phyloP scores from a whole-genome alignment of 2,797 vertebrate genomes.

The Alca torda region DNA sequence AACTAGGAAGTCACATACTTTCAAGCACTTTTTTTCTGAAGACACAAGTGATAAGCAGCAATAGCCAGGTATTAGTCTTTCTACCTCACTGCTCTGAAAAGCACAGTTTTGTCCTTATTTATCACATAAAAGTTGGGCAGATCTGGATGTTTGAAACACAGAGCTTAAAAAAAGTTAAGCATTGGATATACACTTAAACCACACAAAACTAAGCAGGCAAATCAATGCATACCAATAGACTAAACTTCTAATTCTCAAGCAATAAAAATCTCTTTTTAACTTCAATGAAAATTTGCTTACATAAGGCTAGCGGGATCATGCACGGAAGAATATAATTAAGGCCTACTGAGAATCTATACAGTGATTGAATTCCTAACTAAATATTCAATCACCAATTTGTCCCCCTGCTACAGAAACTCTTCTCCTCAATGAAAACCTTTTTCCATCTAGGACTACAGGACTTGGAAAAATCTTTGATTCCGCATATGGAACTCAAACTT shows the following conservation, averaged over 20 bases:
- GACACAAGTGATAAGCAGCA: not conserved
- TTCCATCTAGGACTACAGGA: not conserved
- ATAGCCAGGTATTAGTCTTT: not conserved
- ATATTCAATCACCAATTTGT: not conserved
- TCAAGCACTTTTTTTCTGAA: not conserved
- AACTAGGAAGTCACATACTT: not conserved
- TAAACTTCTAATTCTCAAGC: not conserved
- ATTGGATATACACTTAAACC: not conserved
- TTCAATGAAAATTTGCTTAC: constrained; percentile 5
- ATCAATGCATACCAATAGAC: not conserved
- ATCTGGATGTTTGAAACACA: not conserved
- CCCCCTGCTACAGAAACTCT: not conserved
- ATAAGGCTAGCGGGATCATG: not conserved
- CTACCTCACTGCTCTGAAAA: not conserved
- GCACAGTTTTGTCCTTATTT: not conserved
- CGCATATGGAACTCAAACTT: not conserved
- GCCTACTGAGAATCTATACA: not conserved
- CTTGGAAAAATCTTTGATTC: not conserved
- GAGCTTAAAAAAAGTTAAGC: not conserved
- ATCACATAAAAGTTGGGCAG: not conserved
- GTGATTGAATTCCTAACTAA: constrained; percentile 22
- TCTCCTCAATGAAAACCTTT: not conserved
- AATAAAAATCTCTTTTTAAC: not conserved
- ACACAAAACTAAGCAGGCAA: not conserved
- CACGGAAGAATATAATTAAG: constrained; percentile 13